Evolutionary conservation across 2,797 vertebrate genomes (phyloP), one percentile per base, ranked within the genome.

Genomic region (Myiotriccus ornatus): DNA sequence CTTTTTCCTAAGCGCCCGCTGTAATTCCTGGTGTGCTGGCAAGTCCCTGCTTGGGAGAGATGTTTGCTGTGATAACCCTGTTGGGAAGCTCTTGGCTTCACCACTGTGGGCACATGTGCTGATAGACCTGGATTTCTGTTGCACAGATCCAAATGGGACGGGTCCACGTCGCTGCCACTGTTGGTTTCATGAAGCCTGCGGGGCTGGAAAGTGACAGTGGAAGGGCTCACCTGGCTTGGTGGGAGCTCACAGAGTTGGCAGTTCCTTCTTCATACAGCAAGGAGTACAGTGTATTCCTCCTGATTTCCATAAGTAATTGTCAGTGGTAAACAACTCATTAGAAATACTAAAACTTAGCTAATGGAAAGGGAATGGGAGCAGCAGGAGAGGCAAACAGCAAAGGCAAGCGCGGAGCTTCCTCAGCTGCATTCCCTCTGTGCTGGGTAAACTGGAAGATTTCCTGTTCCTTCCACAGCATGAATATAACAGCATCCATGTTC

Each of bases 321-420:
- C 91, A 95, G 85, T 70, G 84, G 87, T 88, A 94, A 96, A 94
- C 62, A 94, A 84, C 82, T 97, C 91, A n/a, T 97, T 94, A 95
- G 92, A 32, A 94, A 65, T n/a, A 52, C 77, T 76, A 22, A 56
- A 63, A 68, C 47, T 47, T 49, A 6, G 52, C 93, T 90, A 56
- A 64, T 23, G 69, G 77, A 28, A 77, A 20, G 37, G 37, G 84
- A 90, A 20, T 69, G 78, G 81, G 79, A 81, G 57, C 44, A 57
- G 35, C 41, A 6, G 87, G 83, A 84, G 87, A 91, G 68, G 69
- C 49, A 27, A 17, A 18, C 34, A 12, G 17, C 20, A 37, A 23
- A 68, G 90, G 32, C 10, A 74, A 44, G 32, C 25, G 2, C 14
- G 1, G 83, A 57, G 87, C 73, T 34, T 30, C 44, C 47, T 46